Base-by-base conservation (phyloP, 2,888 invertebrate genomes). In the Meteorus cinctellus region DNA sequence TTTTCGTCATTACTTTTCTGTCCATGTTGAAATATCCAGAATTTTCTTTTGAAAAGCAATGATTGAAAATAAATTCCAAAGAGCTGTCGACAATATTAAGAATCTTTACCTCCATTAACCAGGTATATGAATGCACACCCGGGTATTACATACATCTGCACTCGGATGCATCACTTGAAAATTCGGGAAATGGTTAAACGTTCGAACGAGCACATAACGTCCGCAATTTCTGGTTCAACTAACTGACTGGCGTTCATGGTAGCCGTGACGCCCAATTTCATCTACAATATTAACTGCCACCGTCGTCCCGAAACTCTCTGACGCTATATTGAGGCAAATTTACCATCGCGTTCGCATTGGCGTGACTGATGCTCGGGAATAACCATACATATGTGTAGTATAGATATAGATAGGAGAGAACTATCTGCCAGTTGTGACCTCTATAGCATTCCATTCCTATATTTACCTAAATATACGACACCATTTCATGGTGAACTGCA, bases 121-220 rank as follows among this genome's bases (percentile, higher is more conserved):
- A 12, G 41, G 41, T 41, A 41, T 12, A 41, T 41, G 8, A 41
- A 5, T 41, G 12, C 12, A 41, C 8, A 41, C 41, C 4, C 6
- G 12, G 8, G 2, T 12, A 41, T 8, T 41, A 41, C 41, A 41
- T 12, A 41, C 41, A 5, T 41, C 16, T 48, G 48, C 48, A 16
- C 19, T 68, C 65, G 76, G 77, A 78, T 74, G 69, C 63, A 72
- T 72, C 36, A 59, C 59, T 67, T 63, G 63, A 65, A 75, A 80
- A 80, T 80, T 75, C 8, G 55, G 78, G 78, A 82, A 81, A 79
- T 77, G 75, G 80, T 81, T 80, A 78, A 80, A 77, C 75, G 76
- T 78, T 78, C 74, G 76, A 69, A 68, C 74, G 78, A 78, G 80
- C 77, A 75, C 79, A 78, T 79, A 76, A 69, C 79, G 77, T 62